Evolutionary conservation across 2,888 invertebrate genomes (phyloP).

Genomic region (Lasioglossum lativentre): DNA sequence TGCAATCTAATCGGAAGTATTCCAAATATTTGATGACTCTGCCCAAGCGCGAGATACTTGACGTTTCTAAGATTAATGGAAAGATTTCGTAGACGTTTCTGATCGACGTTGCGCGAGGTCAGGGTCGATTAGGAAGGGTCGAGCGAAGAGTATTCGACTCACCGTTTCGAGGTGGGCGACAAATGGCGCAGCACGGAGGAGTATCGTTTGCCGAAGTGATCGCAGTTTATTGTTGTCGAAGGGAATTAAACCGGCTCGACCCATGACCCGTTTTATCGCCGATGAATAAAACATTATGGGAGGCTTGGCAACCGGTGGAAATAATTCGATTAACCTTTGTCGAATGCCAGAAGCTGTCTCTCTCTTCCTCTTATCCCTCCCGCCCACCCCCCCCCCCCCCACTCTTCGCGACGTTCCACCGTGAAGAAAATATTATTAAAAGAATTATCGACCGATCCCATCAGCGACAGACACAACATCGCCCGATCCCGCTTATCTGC

Average conservation of each 20-base stretch:
- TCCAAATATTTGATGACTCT: slow-evolving; percentile 1
- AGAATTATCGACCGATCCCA: slow-evolving; percentile 13
- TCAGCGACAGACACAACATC: neutral
- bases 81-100: slow-evolving; percentile 60
- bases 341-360: neutral
- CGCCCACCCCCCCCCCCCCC: too few relatives aligned
- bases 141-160: slow-evolving; percentile 40
- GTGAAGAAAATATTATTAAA: neutral
- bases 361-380: neutral
- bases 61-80: slow-evolving; percentile 3
- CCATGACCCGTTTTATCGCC: slow-evolving; percentile 66
- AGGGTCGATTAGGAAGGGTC: slow-evolving; percentile 47
- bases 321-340: slow-evolving; percentile 54
- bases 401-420: neutral
- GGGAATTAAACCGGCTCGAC: slow-evolving; percentile 61
- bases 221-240: slow-evolving; percentile 60
- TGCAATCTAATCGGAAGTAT: neutral
- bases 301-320: slow-evolving; percentile 30
- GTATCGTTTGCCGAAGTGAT: slow-evolving; percentile 15
- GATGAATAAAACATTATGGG: slow-evolving; percentile 69
- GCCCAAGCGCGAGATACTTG: neutral
- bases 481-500: neutral
- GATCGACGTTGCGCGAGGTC: slow-evolving; percentile 50
- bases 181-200: slow-evolving; percentile 33
- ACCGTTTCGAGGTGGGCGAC: slow-evolving; percentile 50